Base-by-base conservation (phyloP, 2,113 vertebrate species). In the Pterocles burchelli region DNA sequence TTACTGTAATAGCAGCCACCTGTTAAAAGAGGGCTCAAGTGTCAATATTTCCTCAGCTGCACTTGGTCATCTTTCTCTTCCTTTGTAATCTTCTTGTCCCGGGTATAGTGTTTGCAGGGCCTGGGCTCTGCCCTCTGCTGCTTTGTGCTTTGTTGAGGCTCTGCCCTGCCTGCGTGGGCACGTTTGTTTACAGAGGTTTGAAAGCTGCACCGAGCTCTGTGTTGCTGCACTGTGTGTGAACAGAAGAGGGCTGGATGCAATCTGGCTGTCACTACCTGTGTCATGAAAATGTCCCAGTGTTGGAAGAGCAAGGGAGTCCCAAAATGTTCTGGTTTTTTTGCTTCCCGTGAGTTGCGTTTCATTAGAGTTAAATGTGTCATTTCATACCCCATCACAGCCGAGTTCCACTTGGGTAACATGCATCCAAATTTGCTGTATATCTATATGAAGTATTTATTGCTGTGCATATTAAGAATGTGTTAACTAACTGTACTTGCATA, bases 351-450 rank as follows among this genome's bases (percentile, higher is more conserved):
- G 5, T 77, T 80, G 22, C 5, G 2, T 72, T 82, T 92, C 65
- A 61, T 94, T 95, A 94, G 66, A 57, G 66, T 52, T 97, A 95
- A 96, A 80, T 51, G 45, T 80, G 45, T 90, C 25, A 70, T 77
- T 95, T 90, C 65, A 43, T 66, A 85, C 74, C 71, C 22, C n/a
- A 45, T 33, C 86, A 71, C 85, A 93, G 57, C 77, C 55, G 67
- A 89, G 48, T 72, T 95, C 65, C 59, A 22, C 59, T 66, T 80
- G 59, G 63, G 89, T 83, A 85, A 68, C 2, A 3, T 48, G 38
- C 57, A 57, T 93, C 63, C 58, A 81, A 52, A 63, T 96, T 70
- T 88, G 24, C 68, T 81, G 31, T 62, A 7, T 63, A 38, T 71
- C 58, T 78, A 19, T 57, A 78, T 51, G 80, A 84, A 80, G 29